Percentiles rank a stretch among this genome's conserved stretches.
phyloP scores from a whole-genome alignment of 2,888 invertebrate species.

The Rosalia funebris region DNA sequence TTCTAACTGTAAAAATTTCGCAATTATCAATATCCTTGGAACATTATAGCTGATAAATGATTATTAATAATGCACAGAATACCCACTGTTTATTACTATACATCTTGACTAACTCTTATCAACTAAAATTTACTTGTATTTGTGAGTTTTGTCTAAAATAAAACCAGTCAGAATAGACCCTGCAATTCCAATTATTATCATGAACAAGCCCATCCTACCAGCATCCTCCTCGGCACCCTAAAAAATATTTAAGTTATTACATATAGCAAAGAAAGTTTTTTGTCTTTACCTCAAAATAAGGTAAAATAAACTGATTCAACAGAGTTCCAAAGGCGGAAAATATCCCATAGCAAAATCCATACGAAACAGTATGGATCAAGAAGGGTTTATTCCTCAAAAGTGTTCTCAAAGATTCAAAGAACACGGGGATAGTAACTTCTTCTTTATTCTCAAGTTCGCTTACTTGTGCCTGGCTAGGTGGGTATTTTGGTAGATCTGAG shows the following conservation, averaged over 20 bases:
- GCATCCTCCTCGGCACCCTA: conserved; percentile 77
- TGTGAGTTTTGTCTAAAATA: conserved; percentile 90
- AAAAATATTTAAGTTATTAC: too few species aligned
- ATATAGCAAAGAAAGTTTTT: too few species aligned
- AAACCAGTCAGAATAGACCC: conserved; percentile 92
- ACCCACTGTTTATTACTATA: too few species aligned
- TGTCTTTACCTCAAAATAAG: conserved; percentile 84
- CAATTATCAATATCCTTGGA: too few species aligned
- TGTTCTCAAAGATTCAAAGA: conserved; percentile 75
- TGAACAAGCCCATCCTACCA: conserved; percentile 88
- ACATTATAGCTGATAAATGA: too few species aligned
- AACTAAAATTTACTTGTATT: conserved; percentile 77
- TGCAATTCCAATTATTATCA: conserved; percentile 91
- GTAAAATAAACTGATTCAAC: conserved; percentile 84
- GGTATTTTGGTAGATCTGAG: conserved; percentile 66
- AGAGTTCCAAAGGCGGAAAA: conserved; percentile 96
- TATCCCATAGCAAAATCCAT: conserved; percentile 92
- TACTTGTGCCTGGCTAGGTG: conserved; percentile 69
- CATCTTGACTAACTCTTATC: too few species aligned
- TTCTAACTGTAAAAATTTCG: too few species aligned
- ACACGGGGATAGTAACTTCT: conserved; percentile 65
- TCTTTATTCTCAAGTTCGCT: conserved; percentile 67
- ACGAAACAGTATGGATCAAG: conserved; percentile 81
- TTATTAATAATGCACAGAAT: too few species aligned
- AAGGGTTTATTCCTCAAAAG: conserved; percentile 83